Percentiles rank a stretch among this genome's conserved stretches.
Evolutionary conservation across 1,140 invertebrate species (phyloP).

Genomic region (Atta cephalotes): DNA sequence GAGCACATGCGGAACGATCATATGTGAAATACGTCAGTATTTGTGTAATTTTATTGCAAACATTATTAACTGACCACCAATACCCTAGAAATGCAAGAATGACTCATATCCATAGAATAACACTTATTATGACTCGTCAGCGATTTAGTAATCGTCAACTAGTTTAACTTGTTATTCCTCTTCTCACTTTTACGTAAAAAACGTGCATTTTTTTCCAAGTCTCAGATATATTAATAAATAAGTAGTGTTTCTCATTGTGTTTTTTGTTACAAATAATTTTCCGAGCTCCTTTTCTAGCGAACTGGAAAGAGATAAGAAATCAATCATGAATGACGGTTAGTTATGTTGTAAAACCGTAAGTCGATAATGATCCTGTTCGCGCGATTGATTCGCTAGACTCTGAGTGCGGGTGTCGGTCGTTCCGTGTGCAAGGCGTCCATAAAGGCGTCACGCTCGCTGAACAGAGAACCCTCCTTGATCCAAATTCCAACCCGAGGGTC

Average conservation of each 20-base stretch:
- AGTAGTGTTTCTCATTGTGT: not conserved
- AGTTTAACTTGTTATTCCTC: not conserved
- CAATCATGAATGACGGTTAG: not conserved
- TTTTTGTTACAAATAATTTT: not conserved
- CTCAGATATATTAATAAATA: conserved; percentile 1
- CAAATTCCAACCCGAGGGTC: conserved; percentile 82
- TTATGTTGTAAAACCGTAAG: not conserved
- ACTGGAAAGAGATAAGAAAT: not conserved
- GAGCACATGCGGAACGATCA: not conserved
- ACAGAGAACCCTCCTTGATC: conserved; percentile 82
- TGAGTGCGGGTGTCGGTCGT: conserved; percentile 68
- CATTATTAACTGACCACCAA: conserved; percentile 14
- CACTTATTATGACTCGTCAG: conserved; percentile 1
- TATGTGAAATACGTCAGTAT: not conserved
- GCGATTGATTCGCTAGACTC: conserved; percentile 47
- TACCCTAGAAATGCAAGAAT: conserved; percentile 16
- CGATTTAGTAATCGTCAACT: not conserved
- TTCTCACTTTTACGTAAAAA: not conserved
- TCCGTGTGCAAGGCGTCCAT: conserved; percentile 80
- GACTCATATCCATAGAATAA: conserved; percentile 36
- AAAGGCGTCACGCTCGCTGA: conserved; percentile 80
- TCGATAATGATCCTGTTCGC: conserved; percentile 14
- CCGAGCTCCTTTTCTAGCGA: not conserved
- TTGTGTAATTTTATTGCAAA: conserved; percentile 18
- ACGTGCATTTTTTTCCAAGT: too few species aligned